Conservation (phyloP, 2,797 vertebrate genomes). For the Myotis myotis region DNA sequence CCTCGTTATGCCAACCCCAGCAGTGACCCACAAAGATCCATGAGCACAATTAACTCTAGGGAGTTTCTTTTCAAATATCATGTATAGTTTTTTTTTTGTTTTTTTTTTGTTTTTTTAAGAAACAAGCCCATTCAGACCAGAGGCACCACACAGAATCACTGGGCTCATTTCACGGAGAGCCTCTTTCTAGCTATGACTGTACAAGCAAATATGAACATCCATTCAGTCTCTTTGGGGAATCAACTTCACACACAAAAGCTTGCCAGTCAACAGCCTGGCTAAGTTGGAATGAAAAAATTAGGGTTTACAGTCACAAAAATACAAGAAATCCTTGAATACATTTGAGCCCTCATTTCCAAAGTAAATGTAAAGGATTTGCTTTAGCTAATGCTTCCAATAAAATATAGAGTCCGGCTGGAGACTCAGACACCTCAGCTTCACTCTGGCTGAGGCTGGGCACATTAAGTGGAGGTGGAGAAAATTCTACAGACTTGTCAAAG, state of each 20-base stretch:
- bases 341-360: background rate
- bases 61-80: background rate
- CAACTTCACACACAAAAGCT: background rate
- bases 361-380: background rate
- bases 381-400: background rate
- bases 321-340: slow-evolving; percentile 33
- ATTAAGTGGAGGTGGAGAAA: background rate
- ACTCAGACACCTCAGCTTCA: background rate
- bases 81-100: background rate
- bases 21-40: background rate
- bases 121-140: background rate
- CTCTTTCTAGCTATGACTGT: background rate
- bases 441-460: background rate
- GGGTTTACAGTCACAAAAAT: background rate
- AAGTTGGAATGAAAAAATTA: background rate
- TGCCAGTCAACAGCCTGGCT: background rate
- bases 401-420: background rate
- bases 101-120: background rate
- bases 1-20: background rate
- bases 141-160: background rate
- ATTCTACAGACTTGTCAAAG: slow-evolving; percentile 39
- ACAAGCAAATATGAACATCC: background rate
- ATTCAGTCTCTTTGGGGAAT: background rate
- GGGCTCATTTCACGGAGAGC: background rate
- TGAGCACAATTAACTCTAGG: background rate